These are phyloP conservation scores for Spinus olivaceus DNA, from an alignment of 2,797 vertebrate genomes.

Conservation along the genomic window DNA sequence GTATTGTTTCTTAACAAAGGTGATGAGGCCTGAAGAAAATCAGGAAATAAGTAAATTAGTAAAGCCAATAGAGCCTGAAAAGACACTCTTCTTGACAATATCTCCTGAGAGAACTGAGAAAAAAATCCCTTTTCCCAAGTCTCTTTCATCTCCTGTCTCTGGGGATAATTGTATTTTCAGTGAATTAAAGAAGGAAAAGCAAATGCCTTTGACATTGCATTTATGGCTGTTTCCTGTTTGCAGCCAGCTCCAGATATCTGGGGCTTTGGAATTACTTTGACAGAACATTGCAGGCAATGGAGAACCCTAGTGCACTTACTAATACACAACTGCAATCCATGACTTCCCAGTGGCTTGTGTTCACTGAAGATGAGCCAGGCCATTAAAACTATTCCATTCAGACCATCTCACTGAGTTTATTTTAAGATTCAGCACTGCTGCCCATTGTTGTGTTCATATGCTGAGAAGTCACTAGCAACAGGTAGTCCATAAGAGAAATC, in stretches of 20 bases:
- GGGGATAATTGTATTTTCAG: not conserved
- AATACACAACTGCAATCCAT: not conserved
- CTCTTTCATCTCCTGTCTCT: not conserved
- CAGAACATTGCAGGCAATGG: not conserved
- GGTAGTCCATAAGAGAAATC: not conserved
- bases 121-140: not conserved
- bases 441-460: not conserved
- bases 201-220: not conserved
- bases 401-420: not conserved
- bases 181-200: not conserved
- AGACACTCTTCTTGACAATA: not conserved
- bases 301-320: accelerated
- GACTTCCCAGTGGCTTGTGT: not conserved
- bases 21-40: not conserved
- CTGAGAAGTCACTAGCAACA: not conserved
- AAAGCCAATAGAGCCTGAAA: not conserved
- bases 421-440: not conserved
- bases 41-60: not conserved
- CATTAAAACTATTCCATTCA: not conserved
- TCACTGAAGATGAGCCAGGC: not conserved
- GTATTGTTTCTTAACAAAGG: not conserved
- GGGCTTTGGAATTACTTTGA: not conserved
- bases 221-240: not conserved
- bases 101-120: not conserved
- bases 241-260: not conserved